Conservation (phyloP, 2,797 vertebrate genomes). For the Rhincodon typus region DNA sequence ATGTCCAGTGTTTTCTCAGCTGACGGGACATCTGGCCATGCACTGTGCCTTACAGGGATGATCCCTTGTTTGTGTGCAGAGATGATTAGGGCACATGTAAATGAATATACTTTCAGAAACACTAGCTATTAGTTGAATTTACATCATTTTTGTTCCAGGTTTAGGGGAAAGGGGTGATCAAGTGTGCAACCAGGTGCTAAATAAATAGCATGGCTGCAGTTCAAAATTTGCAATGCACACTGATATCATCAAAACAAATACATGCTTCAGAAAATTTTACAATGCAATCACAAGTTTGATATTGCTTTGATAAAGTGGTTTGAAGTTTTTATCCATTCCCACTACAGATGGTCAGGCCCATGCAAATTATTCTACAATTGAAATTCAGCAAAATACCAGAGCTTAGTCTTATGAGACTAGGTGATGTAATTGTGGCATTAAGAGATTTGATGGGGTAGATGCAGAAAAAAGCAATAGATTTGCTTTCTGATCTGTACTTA, state of each 20-base stretch:
- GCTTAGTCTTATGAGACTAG: neutral
- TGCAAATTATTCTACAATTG: neutral
- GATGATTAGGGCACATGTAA: neutral
- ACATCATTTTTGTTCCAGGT: neutral
- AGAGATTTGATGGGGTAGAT: neutral
- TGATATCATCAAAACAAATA: neutral
- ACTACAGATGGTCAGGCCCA: neutral
- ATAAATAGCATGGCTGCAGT: neutral
- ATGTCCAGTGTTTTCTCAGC: neutral
- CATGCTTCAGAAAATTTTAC: neutral
- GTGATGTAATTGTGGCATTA: neutral
- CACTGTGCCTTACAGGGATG: neutral
- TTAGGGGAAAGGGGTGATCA: too few relatives aligned
- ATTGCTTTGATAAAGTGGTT: neutral
- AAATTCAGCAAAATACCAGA: neutral
- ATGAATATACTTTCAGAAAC: neutral
- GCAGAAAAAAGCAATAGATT: neutral
- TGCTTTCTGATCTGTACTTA: neutral
- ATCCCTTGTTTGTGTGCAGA: neutral
- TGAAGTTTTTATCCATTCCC: neutral
- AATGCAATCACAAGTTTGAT: neutral
- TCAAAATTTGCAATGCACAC: neutral
- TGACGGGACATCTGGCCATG: neutral
- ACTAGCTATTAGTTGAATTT: neutral
- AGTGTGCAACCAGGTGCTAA: neutral